Percentiles rank a stretch among this genome's conserved stretches.
phyloP scores from a whole-genome alignment of 2,888 invertebrate species.

The Stenolophus ochropezus region DNA sequence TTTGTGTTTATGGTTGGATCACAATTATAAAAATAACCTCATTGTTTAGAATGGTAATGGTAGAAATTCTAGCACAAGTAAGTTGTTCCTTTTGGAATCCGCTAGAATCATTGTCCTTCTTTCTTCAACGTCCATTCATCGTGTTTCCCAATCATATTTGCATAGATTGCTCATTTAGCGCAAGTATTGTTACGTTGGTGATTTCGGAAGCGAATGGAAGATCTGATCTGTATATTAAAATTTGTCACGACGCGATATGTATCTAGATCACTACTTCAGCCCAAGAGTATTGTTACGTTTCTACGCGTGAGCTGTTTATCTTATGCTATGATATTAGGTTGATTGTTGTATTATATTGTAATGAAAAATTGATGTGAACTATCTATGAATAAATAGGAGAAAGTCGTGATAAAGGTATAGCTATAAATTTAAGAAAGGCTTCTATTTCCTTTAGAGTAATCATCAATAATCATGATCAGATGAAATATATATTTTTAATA shows the following conservation, averaged over 20 bases:
- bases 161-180: slow-evolving; percentile 30
- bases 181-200: slow-evolving; percentile 34
- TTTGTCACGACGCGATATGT: slow-evolving; percentile 37
- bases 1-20: no score
- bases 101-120: slow-evolving; percentile 10
- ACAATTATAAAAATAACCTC: not conserved
- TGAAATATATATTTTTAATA: not conserved
- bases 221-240: slow-evolving; percentile 40
- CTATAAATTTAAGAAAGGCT: not conserved
- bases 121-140: slow-evolving; percentile 24
- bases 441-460: not conserved
- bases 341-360: slow-evolving; percentile 2
- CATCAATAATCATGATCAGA: not conserved
- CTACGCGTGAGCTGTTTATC: slow-evolving; percentile 18
- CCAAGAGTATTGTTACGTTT: slow-evolving; percentile 6
- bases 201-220: slow-evolving; percentile 26
- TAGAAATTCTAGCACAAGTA: not conserved
- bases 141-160: slow-evolving; percentile 31
- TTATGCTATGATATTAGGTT: slow-evolving; percentile 1
- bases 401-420: slow-evolving; percentile 16
- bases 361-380: slow-evolving; percentile 19
- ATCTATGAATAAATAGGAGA: slow-evolving; percentile 23
- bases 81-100: not conserved
- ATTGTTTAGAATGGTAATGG: not conserved
- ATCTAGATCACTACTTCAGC: slow-evolving; percentile 1